Base-by-base conservation (phyloP, 2,888 invertebrate species). In the Patella depressa region DNA sequence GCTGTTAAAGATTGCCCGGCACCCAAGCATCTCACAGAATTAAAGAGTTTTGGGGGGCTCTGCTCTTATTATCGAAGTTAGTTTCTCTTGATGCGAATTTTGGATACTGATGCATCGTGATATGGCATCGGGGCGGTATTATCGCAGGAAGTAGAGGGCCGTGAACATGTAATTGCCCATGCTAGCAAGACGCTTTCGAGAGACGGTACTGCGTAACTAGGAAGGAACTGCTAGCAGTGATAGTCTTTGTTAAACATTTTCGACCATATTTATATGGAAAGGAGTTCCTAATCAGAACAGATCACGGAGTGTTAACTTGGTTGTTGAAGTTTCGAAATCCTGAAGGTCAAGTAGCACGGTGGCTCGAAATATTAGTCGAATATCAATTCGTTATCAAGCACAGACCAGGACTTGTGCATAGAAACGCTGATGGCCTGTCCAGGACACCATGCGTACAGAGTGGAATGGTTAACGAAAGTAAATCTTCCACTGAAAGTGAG, bases 21-120 rank as follows among this genome's bases (percentile, higher is more conserved):
- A 65, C 59, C 19, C 7, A 65, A 65, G 15, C 11, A 65, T 65
- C 15, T 65, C 11, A n/a, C 17, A 9, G 78, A 80, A 29, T 45
- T 78, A 3, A 57, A 74, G 15, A 71, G 69, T n/a, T 76, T 74
- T 15, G 15, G 80, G 14, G 59, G 45, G 19, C 19, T 65, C 7
- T 65, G 59, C 15, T 65, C 59, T 15, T 65, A 65, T 65, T 65
- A 65, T 3, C 17, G 19, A 65, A n/a, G n/a, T n/a, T n/a, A n/a
- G n/a, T n/a, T n/a, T n/a, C n/a, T n/a, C n/a, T n/a, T n/a, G n/a
- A n/a, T n/a, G n/a, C n/a, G n/a, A n/a, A 77, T 84, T 12, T 69
- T 84, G 24, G 85, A 86, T 71, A 83, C 81, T 17, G 83, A 86
- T 78, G 86, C 83, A 15, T 80, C 82, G 73, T 76, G 74, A n/a